phyloP scores from a whole-genome alignment of 2,888 invertebrate genomes.

The Tiliacea aurago region DNA sequence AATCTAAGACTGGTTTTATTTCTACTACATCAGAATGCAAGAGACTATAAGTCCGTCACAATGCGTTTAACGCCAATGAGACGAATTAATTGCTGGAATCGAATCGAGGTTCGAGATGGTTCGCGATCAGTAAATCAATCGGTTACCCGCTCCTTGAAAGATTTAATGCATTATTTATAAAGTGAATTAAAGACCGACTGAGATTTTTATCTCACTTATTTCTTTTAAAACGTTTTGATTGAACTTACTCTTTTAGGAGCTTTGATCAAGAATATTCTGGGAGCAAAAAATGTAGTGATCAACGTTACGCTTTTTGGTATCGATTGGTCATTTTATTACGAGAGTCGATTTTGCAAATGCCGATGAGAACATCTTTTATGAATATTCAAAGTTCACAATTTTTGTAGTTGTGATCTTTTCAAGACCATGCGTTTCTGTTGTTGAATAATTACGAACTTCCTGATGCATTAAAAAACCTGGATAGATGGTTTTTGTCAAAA shows the following conservation, averaged over 20 bases:
- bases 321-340: background rate
- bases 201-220: constrained; percentile 39
- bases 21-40: constrained; percentile 12
- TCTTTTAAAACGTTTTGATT: constrained; percentile 28
- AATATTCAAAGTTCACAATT: background rate
- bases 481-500: no score
- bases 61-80: constrained; percentile 36
- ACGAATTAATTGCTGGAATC: constrained; percentile 56
- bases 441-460: no score
- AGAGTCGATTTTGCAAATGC: background rate
- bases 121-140: constrained; percentile 62
- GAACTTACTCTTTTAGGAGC: background rate
- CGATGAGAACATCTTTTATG: no score
- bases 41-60: constrained; percentile 8
- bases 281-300: background rate
- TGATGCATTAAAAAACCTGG: no score
- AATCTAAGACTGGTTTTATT: constrained; percentile 23
- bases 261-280: background rate
- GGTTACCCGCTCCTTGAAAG: constrained; percentile 38
- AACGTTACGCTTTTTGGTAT: background rate
- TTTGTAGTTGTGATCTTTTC: no score
- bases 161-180: constrained; percentile 60
- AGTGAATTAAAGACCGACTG: constrained; percentile 34
- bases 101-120: constrained; percentile 44
- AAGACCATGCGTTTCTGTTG: no score